These are phyloP conservation scores for Microhierax caerulescens DNA, from an alignment of 2,797 vertebrate species.

Conservation along the genomic window DNA sequence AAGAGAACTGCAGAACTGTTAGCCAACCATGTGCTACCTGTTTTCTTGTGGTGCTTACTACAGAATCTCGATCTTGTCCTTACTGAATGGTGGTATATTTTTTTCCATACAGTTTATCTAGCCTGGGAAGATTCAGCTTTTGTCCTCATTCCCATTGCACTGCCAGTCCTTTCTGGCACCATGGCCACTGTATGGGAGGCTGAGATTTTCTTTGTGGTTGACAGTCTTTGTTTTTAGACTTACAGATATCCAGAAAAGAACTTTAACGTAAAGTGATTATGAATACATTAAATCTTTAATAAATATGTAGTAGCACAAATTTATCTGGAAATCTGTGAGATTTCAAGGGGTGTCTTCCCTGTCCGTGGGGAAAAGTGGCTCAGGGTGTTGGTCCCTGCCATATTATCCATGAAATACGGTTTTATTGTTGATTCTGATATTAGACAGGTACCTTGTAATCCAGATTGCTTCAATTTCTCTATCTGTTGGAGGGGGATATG, in stretches of 20 bases:
- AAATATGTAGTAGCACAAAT: background rate
- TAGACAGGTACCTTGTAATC: background rate
- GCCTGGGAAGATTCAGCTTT: background rate
- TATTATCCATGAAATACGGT: background rate
- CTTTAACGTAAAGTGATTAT: background rate
- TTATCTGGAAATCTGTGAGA: background rate
- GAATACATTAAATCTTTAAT: background rate
- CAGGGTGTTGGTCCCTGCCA: background rate
- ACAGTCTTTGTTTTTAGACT: background rate
- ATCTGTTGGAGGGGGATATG: background rate
- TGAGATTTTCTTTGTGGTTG: background rate
- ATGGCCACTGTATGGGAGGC: accelerated
- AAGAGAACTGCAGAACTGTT: background rate
- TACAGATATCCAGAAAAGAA: background rate
- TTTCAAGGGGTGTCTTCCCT: background rate
- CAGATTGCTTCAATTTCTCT: background rate
- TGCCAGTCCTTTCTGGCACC: background rate
- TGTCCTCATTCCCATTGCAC: background rate
- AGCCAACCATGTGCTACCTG: accelerated
- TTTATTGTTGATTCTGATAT: background rate
- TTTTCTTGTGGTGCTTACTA: background rate
- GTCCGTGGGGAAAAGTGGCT: background rate
- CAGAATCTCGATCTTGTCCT: background rate
- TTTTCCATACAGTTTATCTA: background rate
- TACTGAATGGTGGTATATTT: background rate